Base-by-base conservation (phyloP, 2,888 invertebrate genomes). In the Plebejus anna region DNA sequence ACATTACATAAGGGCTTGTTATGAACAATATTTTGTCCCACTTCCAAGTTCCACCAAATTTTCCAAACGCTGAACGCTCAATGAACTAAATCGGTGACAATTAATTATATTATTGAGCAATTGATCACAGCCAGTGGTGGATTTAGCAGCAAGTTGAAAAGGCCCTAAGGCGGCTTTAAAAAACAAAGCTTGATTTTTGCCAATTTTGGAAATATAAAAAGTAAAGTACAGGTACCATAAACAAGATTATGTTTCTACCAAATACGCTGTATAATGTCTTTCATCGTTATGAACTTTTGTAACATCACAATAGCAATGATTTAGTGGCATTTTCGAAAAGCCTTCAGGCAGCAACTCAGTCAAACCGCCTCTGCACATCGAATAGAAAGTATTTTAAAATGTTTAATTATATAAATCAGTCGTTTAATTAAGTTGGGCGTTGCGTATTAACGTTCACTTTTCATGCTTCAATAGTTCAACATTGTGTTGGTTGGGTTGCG, bases 71-170 rank as follows among this genome's bases (percentile, higher is more conserved):
- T 36, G 66, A 36, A 32, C 13, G 16, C 16, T 5, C 32, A 66
- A 66, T 66, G 66, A 66, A 66, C 32, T 13, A 66, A 66, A 66
- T 66, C 66, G 66, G 32, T 66, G 66, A 66, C 66, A 66, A 66
- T 66, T 66, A 66, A 66, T 66, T 66, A 32, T 66, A 66, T 32
- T 66, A 66, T 66, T 66, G 66, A 22, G 66, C 66, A 66, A 66
- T 22, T 32, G 32, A 61, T 61, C 32, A 9, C 16, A 66, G 16
- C 22, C 55, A 55, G 55, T 16, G 55, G 55, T 16, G 4, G 55
- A 16, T 55, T 55, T 16, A 55, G 13, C 16, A 55, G 55, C 16
- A 55, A 16, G 4, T 55, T 55, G 55, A 55, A 55, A 51, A 13
- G 55, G 47, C 9, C 47, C 16, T 16, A 55, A 11, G 4, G 13